Conservation (phyloP, 1,140 invertebrate genomes). For the Bombus sylvicola region DNA sequence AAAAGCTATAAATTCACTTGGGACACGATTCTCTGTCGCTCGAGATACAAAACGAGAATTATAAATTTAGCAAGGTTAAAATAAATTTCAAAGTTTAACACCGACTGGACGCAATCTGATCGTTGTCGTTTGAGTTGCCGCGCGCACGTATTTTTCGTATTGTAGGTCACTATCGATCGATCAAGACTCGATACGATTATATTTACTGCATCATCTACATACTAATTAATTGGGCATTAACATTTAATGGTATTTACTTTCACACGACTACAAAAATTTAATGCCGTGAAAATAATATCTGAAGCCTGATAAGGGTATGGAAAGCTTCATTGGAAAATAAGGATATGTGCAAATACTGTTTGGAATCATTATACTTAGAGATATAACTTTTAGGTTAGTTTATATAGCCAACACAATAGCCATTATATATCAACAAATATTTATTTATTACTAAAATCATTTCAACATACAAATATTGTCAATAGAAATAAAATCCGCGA, state of each 20-base stretch:
- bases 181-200: too few relatives aligned
- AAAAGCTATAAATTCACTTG: background rate
- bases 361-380: background rate
- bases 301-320: background rate
- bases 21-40: too few relatives aligned
- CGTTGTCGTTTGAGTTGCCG: background rate
- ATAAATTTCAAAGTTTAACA: background rate
- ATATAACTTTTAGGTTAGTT: background rate
- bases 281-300: background rate
- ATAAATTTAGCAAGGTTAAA: background rate
- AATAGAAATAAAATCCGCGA: background rate
- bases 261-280: background rate
- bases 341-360: background rate
- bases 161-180: background rate
- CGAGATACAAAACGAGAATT: background rate
- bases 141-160: background rate
- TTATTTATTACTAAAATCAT: background rate
- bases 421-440: background rate
- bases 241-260: background rate
- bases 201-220: too few relatives aligned
- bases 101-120: background rate
- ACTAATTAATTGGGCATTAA: background rate
- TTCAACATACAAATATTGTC: background rate
- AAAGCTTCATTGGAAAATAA: background rate
- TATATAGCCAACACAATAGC: background rate